A percentile compares a stretch with the other conserved stretches of the same genome.
These are phyloP conservation scores for Aphodius granarius DNA, from an alignment of 2,888 invertebrate genomes.

Conservation along the genomic window DNA sequence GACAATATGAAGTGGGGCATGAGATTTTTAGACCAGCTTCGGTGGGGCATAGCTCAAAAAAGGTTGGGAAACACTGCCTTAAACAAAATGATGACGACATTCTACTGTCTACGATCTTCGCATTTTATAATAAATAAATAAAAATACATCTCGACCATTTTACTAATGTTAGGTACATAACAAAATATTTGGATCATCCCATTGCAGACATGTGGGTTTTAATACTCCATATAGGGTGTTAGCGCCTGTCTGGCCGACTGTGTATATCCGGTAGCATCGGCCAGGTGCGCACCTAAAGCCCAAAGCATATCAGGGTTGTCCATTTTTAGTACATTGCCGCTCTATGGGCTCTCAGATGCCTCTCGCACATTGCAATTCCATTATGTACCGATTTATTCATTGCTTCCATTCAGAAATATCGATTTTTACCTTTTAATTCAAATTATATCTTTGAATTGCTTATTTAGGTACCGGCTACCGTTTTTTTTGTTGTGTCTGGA, in stretches of 20 bases:
- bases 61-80: too few species aligned
- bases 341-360: neutral
- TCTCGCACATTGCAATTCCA: neutral
- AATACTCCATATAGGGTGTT: slow-evolving; percentile 48
- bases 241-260: slow-evolving; percentile 44
- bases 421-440: neutral
- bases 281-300: slow-evolving; percentile 45
- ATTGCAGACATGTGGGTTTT: slow-evolving; percentile 27
- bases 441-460: neutral
- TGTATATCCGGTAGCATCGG: slow-evolving; percentile 49
- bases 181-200: slow-evolving; percentile 28
- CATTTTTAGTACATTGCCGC: slow-evolving; percentile 31
- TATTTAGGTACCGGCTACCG: neutral
- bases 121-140: too few species aligned
- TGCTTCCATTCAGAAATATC: neutral
- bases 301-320: slow-evolving; percentile 41
- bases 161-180: neutral
- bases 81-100: too few species aligned
- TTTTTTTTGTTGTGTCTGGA: neutral
- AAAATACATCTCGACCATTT: too few species aligned
- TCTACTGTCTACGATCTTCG: too few species aligned
- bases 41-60: too few species aligned
- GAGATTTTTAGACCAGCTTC: too few species aligned
- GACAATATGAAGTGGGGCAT: too few species aligned
- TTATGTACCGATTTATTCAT: neutral